Evolutionary conservation across 2,888 invertebrate genomes (phyloP).

Genomic region (Candidula unifasciata): DNA sequence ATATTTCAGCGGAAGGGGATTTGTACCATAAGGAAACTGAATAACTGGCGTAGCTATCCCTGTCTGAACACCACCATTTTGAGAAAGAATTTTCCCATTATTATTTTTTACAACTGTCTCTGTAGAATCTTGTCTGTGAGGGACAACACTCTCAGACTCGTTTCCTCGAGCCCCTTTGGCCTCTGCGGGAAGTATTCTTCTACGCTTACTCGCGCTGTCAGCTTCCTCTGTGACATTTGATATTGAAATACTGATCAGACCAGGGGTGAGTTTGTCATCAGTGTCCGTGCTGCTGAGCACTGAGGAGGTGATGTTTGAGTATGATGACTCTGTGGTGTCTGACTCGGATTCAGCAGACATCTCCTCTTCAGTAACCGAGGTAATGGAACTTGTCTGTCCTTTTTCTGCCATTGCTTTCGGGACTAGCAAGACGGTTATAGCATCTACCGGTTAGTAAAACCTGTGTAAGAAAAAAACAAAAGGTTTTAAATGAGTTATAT

Average conservation of each 20-base stretch:
- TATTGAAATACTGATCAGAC: slow-evolving; percentile 45
- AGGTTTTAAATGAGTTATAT: background rate
- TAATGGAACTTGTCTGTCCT: slow-evolving; percentile 48
- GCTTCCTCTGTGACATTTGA: slow-evolving; percentile 3
- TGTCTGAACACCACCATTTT: background rate
- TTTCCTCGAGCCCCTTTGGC: background rate
- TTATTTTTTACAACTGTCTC: background rate
- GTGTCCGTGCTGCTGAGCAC: slow-evolving; percentile 48
- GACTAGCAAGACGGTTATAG: background rate
- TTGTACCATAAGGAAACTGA: slow-evolving; percentile 37
- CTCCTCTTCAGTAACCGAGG: slow-evolving; percentile 50
- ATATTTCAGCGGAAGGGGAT: slow-evolving; percentile 29
- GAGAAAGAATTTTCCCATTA: background rate
- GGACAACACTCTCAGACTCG: background rate
- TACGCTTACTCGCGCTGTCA: background rate
- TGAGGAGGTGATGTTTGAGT: slow-evolving; percentile 44
- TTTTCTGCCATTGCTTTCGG: slow-evolving; percentile 28
- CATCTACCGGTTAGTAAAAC: background rate
- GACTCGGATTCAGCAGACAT: slow-evolving; percentile 42
- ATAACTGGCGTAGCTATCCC: background rate
- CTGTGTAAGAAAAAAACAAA: background rate
- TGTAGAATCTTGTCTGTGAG: background rate
- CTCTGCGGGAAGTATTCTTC: background rate
- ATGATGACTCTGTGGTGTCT: slow-evolving; percentile 48
- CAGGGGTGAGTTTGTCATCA: slow-evolving; percentile 49